A percentile compares a stretch with the other conserved stretches of the same genome.
phyloP scores from a whole-genome alignment of 2,888 invertebrate genomes.

The Andrena praecox region DNA sequence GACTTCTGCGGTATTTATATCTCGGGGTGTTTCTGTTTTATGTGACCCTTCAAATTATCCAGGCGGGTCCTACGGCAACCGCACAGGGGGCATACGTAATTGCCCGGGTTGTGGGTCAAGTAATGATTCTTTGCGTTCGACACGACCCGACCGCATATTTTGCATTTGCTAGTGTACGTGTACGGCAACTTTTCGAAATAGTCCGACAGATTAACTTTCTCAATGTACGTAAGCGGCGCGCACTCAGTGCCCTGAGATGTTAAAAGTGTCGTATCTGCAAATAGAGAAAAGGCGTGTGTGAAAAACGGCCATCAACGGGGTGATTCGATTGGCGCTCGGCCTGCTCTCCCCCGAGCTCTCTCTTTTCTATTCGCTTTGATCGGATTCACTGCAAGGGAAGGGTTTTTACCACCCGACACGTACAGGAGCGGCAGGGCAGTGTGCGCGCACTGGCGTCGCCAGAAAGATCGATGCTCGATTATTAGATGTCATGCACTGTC shows the following conservation, averaged over 20 bases:
- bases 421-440: neutral
- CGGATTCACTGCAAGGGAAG: conserved; percentile 5
- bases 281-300: conserved; percentile 76
- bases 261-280: conserved; percentile 80
- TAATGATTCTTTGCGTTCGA: conserved; percentile 81
- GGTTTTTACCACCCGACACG: neutral
- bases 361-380: conserved; percentile 1
- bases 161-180: conserved; percentile 78
- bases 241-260: conserved; percentile 76
- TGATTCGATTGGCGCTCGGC: conserved; percentile 42
- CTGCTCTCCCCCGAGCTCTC: conserved; percentile 12
- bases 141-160: conserved; percentile 81
- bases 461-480: conserved; percentile 49
- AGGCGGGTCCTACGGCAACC: conserved; percentile 79
- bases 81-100: conserved; percentile 81
- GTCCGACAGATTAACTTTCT: conserved; percentile 76
- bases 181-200: conserved; percentile 77
- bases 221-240: conserved; percentile 74
- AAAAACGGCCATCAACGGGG: conserved; percentile 52
- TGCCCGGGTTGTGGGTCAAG: conserved; percentile 79
- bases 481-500: conserved; percentile 47
- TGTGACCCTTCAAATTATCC: conserved; percentile 80
- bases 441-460: conserved; percentile 27
- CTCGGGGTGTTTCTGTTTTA: conserved; percentile 79
- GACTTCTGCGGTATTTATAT: conserved; percentile 62